Evolutionary conservation across 2,113 vertebrate species (phyloP), one percentile per base, ranked within the genome.

Genomic region (Dermatemys mawii): DNA sequence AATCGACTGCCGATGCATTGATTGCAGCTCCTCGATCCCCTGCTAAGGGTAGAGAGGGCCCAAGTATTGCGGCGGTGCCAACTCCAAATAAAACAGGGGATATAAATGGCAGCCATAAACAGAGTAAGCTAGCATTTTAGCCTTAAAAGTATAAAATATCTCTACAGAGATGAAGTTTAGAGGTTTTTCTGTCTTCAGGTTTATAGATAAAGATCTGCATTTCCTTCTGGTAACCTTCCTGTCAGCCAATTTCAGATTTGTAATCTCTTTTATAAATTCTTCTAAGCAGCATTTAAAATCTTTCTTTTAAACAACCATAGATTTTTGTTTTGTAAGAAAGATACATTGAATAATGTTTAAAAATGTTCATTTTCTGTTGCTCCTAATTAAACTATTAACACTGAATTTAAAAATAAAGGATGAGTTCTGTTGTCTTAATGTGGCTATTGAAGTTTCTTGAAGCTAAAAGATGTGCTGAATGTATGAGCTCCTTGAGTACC

Each of bases 121-220:
- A 54, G 19, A n/a, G 54, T 80, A 81, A 84, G 14, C 32, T 10
- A 83, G 48, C 70, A 82, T 91, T 91, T 60, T 87, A 84, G 49
- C 90, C 48, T 86, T 50, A 79, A 85, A 96, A 93, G 91, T 94
- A 83, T 93, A 86, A 44, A 95, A 88, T 87, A 41, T 94, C 83
- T 97, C 46, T 94, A 9, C 51, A 48, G 73, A 54, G 53, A 70
- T 38, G n/a, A 55, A 83, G 63, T 94, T 87, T 24, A 90, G 90
- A 94, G 90, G 80, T 95, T 89, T 91, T 95, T 83, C n/a, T 89
- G 86, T 81, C 84, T 95, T 95, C 73, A 89, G 55, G 70, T 55
- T 93, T 95, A 44, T 14, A 96, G 79, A 92, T 95, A 94, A 91
- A 95, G 80, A 94, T 86, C 78, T 78, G 94, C 38, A 44, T 96